Percentiles rank a stretch among this genome's conserved stretches.
Conservation (phyloP, 2,888 invertebrate species). For the Eristalis tenax region DNA sequence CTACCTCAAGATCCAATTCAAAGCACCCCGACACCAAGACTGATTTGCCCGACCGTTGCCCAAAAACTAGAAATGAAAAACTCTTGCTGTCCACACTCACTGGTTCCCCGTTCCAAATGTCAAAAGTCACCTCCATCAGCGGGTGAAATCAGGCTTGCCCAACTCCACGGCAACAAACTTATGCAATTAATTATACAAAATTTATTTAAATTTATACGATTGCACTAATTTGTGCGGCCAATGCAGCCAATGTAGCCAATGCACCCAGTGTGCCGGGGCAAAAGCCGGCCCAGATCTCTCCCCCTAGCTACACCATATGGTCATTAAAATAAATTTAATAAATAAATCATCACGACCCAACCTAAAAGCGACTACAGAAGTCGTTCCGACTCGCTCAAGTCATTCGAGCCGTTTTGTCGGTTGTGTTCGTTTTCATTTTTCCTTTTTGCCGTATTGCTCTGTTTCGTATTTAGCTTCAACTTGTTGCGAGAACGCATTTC, state of each 20-base stretch:
- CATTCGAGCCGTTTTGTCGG: constrained; percentile 1
- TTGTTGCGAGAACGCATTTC: constrained; percentile 35
- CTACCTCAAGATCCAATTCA: not conserved
- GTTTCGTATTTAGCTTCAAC: not conserved
- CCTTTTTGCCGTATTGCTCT: not conserved
- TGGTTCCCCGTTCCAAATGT: constrained; percentile 3
- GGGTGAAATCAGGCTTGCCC: constrained; percentile 47
- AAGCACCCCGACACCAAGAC: not conserved
- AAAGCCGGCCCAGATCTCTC: not conserved
- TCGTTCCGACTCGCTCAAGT: not conserved
- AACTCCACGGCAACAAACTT: constrained; percentile 30
- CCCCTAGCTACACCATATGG: not conserved
- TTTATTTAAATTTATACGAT: constrained; percentile 68
- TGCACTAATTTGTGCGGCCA: constrained; percentile 55
- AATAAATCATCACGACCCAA: constrained; percentile 67
- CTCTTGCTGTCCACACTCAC: not conserved
- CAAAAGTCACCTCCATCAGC: constrained; percentile 46
- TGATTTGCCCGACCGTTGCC: not conserved
- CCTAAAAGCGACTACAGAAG: constrained; percentile 30
- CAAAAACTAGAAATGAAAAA: not conserved
- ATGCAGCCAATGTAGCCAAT: constrained; percentile 24
- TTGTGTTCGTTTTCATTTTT: not conserved
- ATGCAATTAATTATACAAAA: constrained; percentile 55
- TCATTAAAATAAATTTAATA: constrained; percentile 43
- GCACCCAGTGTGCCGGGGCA: not conserved